Evolutionary conservation across 2,797 vertebrate genomes (phyloP).

Genomic region (Helicolenus hilgendorfi): DNA sequence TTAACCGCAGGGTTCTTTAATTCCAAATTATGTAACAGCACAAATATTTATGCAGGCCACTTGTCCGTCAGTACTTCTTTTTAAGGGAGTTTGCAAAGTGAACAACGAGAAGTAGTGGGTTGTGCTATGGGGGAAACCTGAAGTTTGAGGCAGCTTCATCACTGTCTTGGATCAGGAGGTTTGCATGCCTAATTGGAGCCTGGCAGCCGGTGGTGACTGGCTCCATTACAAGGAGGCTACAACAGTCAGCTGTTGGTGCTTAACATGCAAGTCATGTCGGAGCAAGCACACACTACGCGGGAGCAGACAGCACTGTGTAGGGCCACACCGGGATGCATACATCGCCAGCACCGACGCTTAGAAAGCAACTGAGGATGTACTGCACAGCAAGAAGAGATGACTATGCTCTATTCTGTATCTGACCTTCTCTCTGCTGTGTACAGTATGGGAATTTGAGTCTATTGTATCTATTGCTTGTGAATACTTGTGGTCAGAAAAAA

Average conservation of each 20-base stretch:
- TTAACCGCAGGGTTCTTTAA: slow-evolving; percentile 26
- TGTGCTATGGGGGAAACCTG: slow-evolving; percentile 9
- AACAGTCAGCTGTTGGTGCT: slow-evolving; percentile 81
- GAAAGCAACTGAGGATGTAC: slow-evolving; percentile 9
- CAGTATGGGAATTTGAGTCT: not conserved
- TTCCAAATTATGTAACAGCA: slow-evolving; percentile 35
- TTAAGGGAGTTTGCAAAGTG: not conserved
- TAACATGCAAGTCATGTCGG: slow-evolving; percentile 82
- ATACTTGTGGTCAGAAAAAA: not conserved
- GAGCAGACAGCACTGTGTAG: slow-evolving; percentile 44
- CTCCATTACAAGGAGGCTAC: slow-evolving; percentile 77
- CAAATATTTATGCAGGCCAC: slow-evolving; percentile 38
- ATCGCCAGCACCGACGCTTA: slow-evolving; percentile 10
- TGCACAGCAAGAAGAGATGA: not conserved
- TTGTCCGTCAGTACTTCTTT: not conserved
- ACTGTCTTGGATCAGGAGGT: slow-evolving; percentile 68
- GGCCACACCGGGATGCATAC: slow-evolving; percentile 33
- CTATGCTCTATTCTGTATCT: not conserved
- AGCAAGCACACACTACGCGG: slow-evolving; percentile 70
- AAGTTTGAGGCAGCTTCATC: slow-evolving; percentile 53
- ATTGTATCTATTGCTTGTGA: not conserved
- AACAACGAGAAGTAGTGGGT: slow-evolving; percentile 10
- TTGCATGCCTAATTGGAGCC: slow-evolving; percentile 82
- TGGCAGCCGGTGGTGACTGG: slow-evolving; percentile 80
- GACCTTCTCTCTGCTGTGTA: not conserved